These are phyloP conservation scores for Dallia pectoralis DNA, from an alignment of 2,797 vertebrate species.

Conservation along the genomic window DNA sequence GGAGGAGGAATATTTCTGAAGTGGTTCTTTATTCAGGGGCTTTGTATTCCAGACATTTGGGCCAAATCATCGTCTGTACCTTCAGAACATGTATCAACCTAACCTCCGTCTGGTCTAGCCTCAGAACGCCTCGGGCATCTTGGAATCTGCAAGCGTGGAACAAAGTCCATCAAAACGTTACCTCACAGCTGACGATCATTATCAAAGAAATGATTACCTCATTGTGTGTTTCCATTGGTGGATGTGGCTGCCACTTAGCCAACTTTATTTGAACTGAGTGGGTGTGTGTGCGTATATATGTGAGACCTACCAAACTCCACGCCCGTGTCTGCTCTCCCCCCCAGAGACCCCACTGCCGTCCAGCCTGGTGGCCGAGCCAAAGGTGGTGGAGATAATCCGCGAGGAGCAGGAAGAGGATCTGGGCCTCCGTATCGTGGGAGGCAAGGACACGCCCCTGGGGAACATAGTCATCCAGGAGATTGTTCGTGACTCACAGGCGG, in stretches of 20 bases:
- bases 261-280: neutral
- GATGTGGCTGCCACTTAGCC: neutral
- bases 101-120: conserved; percentile 25
- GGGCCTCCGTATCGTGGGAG: conserved; percentile 89
- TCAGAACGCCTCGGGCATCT: conserved; percentile 38
- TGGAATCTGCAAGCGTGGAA: conserved; percentile 12
- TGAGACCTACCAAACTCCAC: neutral
- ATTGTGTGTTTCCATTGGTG: conserved; percentile 17
- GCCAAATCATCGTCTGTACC: conserved; percentile 56
- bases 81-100: conserved; percentile 40
- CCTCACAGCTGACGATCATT: conserved; percentile 33
- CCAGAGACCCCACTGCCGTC: conserved; percentile 83
- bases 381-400: conserved; percentile 82
- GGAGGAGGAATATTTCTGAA: conserved; percentile 9
- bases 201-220: conserved; percentile 26
- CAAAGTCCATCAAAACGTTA: conserved; percentile 43
- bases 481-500: conserved; percentile 78
- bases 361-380: conserved; percentile 88
- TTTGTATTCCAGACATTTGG: conserved; percentile 33
- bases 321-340: neutral
- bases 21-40: conserved; percentile 37
- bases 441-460: conserved; percentile 90
- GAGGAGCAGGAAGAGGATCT: conserved; percentile 84
- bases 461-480: conserved; percentile 93
- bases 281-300: neutral